Base-by-base conservation (phyloP, 2,888 invertebrate genomes). In the Leucophenga maculata region DNA sequence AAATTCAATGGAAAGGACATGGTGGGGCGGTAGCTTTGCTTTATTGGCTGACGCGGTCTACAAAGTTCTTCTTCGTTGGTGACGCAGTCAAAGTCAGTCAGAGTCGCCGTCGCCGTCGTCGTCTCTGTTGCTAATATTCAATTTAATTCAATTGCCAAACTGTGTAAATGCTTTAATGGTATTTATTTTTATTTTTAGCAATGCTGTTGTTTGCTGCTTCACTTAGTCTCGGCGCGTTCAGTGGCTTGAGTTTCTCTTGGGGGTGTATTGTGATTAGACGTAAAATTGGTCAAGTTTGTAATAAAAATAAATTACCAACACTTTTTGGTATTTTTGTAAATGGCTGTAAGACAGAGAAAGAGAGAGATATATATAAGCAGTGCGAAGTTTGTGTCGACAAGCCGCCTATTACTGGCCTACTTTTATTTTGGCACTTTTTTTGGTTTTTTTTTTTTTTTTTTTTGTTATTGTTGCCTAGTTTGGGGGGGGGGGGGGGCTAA, bases 71-170 rank as follows among this genome's bases (percentile, higher is more conserved):
- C 1, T 39, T 39, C 26, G 26, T 1, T 55, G 18, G 14, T 55
- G 55, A 14, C 55, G 55, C 13, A 22, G 8, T 8, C 39, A 39
- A 39, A 39, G 39, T 39, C 39, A 11, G n/a, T 32, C 32, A 26
- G n/a, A n/a, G 32, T 16, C 9, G 4, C 32, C 3, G n/a, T 32
- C 26, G n/a, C 26, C 8, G 31, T 46, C 70, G 65, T 50, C n/a
- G n/a, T 32, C 13, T 59, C 16, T 39, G 65, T 20, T 70, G 64
- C 70, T 75, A 71, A 77, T 75, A 77, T 78, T 76, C 78, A 77
- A 79, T 79, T 79, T 75, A 78, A 79, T 79, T 79, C 79, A 79
- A 78, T 79, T 79, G 78, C 72, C 70, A 77, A 76, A 74, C 74
- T 77, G 75, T 74, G 74, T 74, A 75, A 77, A 75, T 75, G 79